Conservation (phyloP, 92 coral and sea anemone species). For the Parazoanthus darwini region DNA sequence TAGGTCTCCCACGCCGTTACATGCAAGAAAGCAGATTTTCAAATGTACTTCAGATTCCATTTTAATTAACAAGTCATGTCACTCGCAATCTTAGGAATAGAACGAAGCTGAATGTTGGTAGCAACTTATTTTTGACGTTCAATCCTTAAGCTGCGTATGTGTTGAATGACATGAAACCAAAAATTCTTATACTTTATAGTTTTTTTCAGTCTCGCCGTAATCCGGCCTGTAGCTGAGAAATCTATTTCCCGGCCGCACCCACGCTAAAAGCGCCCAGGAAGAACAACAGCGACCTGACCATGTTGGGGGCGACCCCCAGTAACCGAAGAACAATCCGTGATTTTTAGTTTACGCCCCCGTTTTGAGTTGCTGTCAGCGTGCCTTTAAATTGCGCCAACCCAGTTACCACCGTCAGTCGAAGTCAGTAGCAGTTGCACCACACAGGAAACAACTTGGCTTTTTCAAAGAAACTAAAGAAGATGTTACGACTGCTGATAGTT, state of each 20-base stretch:
- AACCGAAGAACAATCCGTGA: neutral
- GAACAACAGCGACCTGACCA: neutral
- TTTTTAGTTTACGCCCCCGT: neutral
- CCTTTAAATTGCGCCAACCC: neutral
- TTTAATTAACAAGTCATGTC: neutral
- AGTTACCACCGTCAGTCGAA: neutral
- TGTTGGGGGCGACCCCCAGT: too few species aligned
- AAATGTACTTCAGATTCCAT: too few species aligned
- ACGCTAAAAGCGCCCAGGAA: neutral
- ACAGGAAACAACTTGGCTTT: neutral
- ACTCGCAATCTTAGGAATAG: neutral
- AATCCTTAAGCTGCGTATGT: too few species aligned
- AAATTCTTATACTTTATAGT: too few species aligned
- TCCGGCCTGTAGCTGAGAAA: neutral
- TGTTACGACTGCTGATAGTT: slow-evolving; percentile 9
- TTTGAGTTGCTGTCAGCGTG: neutral
- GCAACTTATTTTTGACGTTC: neutral
- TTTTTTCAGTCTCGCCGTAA: neutral
- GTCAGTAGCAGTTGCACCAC: neutral
- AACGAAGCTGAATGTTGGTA: neutral
- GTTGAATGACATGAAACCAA: neutral
- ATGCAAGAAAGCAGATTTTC: neutral
- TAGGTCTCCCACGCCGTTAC: neutral
- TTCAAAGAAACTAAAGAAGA: neutral
- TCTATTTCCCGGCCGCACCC: neutral